These are phyloP conservation scores for Parascotia fuliginaria DNA, from an alignment of 2,888 invertebrate species.

Conservation along the genomic window DNA sequence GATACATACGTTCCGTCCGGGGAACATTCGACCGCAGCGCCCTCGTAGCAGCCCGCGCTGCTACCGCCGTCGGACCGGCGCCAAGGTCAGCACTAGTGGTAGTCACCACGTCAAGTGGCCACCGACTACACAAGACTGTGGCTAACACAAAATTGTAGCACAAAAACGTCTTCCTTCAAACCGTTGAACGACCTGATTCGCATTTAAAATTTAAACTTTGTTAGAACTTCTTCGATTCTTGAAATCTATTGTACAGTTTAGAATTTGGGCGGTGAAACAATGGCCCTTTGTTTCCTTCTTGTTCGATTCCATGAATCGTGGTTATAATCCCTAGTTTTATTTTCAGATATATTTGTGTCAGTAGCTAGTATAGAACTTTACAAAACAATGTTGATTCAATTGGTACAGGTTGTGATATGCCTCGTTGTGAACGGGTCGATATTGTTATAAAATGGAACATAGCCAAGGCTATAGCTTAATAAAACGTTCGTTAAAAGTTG, in stretches of 20 bases:
- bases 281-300: constrained; percentile 80
- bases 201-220: constrained; percentile 79
- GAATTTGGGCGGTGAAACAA: constrained; percentile 75
- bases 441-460: constrained; percentile 85
- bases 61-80: constrained; percentile 48
- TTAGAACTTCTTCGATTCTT: constrained; percentile 80
- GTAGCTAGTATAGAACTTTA: constrained; percentile 85
- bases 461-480: constrained; percentile 84
- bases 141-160: constrained; percentile 70
- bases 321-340: constrained; percentile 82
- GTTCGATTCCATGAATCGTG: constrained; percentile 85
- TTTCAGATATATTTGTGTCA: constrained; percentile 83
- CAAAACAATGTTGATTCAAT: constrained; percentile 86
- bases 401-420: constrained; percentile 86
- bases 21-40: constrained; percentile 50
- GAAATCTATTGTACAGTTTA: constrained; percentile 82
- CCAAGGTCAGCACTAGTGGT: constrained; percentile 67
- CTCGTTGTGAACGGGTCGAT: constrained; percentile 85
- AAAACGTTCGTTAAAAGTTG: constrained; percentile 83
- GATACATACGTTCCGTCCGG: constrained; percentile 49
- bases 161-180: constrained; percentile 86
- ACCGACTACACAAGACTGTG: constrained; percentile 54
- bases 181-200: constrained; percentile 81
- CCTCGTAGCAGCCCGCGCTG: constrained; percentile 54
- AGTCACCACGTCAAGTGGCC: constrained; percentile 66